Evolutionary conservation across 2,888 invertebrate species (phyloP), one percentile per base, ranked within the genome.

Genomic region (Microctonus hyperodae): DNA sequence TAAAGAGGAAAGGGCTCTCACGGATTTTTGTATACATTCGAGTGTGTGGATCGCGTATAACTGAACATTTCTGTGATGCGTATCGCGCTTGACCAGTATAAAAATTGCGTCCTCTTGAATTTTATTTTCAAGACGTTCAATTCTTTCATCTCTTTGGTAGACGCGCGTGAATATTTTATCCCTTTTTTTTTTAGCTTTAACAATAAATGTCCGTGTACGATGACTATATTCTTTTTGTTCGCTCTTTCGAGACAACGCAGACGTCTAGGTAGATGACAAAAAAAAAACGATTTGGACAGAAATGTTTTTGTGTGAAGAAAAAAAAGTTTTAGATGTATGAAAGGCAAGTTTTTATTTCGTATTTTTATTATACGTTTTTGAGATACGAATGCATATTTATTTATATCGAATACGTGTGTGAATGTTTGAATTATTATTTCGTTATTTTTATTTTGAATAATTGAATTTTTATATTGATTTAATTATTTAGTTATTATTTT

Each of bases 91-190:
- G 55, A 16, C 16, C 16, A 44, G n/a, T n/a, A 44, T 44, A 16
- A n/a, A 55, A 55, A 33, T 44, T 44, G 59, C 40, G 40, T 40
- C 59, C 13, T n/a, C 59, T 44, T 55, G 31, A 44, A 23, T 59
- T 59, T 37, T 57, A 25, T 25, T 59, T 44, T 59, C 59, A 55
- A 31, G 16, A 55, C 55, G 16, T 55, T 55, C 20, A 9, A 44
- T 44, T 44, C 16, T 28, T 28, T 28, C 28, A 28, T 28, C 16
- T 44, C 44, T 16, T n/a, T 20, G 16, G 7, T 2, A n/a, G 44
- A 44, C 44, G 37, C 44, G 44, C 7, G 16, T 44, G 44, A 44
- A 44, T 44, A 44, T 44, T 44, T 44, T 44, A 44, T 44, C 44
- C 44, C 44, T 20, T 20, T 20, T 44, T 7, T 44, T 44, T 16